Base-by-base conservation (phyloP, 1,140 invertebrate species). In the Stratiolaelaps scimitus region DNA sequence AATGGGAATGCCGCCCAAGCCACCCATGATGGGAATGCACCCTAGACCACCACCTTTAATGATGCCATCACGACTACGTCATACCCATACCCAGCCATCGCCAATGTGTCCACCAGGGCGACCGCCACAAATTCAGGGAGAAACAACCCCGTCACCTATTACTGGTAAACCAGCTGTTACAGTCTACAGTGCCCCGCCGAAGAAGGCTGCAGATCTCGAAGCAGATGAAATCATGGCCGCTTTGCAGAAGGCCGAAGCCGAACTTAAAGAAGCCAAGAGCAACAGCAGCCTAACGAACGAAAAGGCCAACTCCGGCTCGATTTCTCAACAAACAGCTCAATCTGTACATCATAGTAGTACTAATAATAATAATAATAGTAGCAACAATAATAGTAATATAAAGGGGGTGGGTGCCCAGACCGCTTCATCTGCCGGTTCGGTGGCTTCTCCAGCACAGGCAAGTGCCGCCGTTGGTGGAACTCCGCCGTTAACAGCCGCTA, bases 131-230 rank as follows among this genome's bases (percentile, higher is more conserved):
- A 6, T 40, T 40, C 34, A 40, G 34, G 64, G 26, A 28, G 34
- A 60, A 40, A 15, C 20, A 17, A 28, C 65, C 20, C 19, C 56
- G 20, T 29, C 10, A 7, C 26, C 44, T 17, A 44, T 60, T 2
- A 65, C 4, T 56, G 66, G 65, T 15, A 48, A 45, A 34, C 43
- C 68, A 15, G 17, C 68, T 7, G 67, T 69, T 30, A 64, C 66
- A 1, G 64, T 69, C 23, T 69, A 69, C 40, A 67, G 66, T 29
- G 68, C 68, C 17, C 68, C 68, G 34, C 67, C 67, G 65, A 45
- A 66, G 64, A 69, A 69, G 40, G 66, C 29, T 45, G 46, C 44
- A 10, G 48, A 67, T 43, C 64, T 68, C 19, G 65, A 34, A 40
- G n/a, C 28, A 6, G 30, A 60, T 23, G 40, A 34, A 68, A 43